Evolutionary conservation across 2,888 invertebrate species (phyloP), one percentile per base, ranked within the genome.

Genomic region (Pseudococcus longispinus): DNA sequence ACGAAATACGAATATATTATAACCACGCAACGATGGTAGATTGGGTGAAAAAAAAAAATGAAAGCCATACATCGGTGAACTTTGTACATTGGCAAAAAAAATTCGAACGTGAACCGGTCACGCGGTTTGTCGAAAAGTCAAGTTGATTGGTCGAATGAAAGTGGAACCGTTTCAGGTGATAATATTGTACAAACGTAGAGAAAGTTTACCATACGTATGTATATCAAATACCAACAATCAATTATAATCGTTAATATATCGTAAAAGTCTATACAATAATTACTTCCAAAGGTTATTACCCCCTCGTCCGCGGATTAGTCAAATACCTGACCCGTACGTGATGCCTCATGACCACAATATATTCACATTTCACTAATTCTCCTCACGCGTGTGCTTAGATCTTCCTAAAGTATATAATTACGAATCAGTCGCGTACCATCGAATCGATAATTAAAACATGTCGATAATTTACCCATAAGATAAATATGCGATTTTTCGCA

Each of bases 131-230:
- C 77, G 74, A 80, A 80, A 80, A 80, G 77, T 80, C 77, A 42
- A 42, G 42, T 80, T 42, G 42, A 80, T 80, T 20, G 77, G 18
- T 15, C 77, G n/a, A 83, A 84, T 60, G 84, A 84, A 84, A 84
- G 84, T 84, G 55, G 84, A 60, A 84, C 37, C 84, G 84, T 60
- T 84, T 51, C 84, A 32, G 84, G 84, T 55, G 60, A 55, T 51
- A 84, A 84, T 20, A 77, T 23, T 80, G 44, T 44, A 44, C 23
- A 23, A 20, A 55, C 60, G 20, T 20, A 51, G 84, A 55, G 84
- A 84, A 84, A 84, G 84, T 55, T 84, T 15, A 70, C 70, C 70
- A 15, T 29, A 15, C 18, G 6, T 70, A 70, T 60, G 60, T 23
- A 60, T 60, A 60, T 60, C 60, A 60, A 23, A 29, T 13, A 29